phyloP scores from a whole-genome alignment of 2,113 vertebrate genomes.

The Mastomys natalensis region DNA sequence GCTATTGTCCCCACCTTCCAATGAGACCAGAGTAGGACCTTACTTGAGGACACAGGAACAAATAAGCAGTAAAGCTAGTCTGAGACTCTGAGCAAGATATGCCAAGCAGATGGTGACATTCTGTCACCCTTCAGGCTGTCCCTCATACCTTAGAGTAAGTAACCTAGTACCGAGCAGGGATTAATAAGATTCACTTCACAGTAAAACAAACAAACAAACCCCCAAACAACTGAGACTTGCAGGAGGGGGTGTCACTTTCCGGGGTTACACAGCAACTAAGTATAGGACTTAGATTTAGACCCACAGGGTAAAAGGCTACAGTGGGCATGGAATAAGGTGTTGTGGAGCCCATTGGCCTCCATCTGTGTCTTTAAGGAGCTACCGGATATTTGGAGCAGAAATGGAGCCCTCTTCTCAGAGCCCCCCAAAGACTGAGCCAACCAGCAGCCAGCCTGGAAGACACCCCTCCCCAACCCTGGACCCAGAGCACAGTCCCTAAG shows the following conservation, averaged over 20 bases:
- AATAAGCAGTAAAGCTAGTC: not conserved
- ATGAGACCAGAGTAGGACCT: not conserved
- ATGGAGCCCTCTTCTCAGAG: slow-evolving; percentile 50
- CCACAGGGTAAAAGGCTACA: too few relatives aligned
- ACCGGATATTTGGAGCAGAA: slow-evolving; percentile 5
- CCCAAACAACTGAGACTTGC: not conserved
- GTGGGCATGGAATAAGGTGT: not conserved
- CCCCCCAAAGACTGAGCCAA: not conserved
- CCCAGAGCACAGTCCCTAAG: not conserved
- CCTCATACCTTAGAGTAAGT: not conserved
- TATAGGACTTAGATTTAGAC: not conserved
- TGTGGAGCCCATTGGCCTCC: not conserved
- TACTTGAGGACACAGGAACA: not conserved
- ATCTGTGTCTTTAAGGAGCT: slow-evolving; percentile 69
- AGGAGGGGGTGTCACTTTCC: not conserved
- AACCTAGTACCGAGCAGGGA: not conserved
- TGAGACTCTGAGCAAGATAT: not conserved
- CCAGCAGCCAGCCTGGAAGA: not conserved
- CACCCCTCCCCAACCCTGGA: not conserved
- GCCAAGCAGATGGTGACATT: not conserved
- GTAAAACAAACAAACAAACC: not conserved
- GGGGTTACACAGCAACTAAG: not conserved
- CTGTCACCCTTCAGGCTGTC: not conserved
- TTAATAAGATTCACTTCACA: not conserved
- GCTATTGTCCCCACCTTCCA: not conserved